Evolutionary conservation across 2,888 invertebrate genomes (phyloP), one percentile per base, ranked within the genome.

Genomic region (Trichogramma dendrolimi): DNA sequence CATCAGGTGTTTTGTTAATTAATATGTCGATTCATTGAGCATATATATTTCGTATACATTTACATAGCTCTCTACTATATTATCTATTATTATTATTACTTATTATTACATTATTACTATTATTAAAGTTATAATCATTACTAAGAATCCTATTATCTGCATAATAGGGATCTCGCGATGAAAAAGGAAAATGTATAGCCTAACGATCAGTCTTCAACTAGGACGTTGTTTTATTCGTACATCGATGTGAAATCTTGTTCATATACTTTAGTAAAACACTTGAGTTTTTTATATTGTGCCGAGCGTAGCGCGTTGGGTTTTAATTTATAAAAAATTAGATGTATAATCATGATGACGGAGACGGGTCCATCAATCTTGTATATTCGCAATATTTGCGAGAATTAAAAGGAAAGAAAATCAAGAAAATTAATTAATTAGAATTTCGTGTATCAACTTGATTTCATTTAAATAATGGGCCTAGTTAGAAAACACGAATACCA

Each of bases 321-420:
- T 65, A 46, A 63, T 59, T 63, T 61, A 52, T 53, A 56, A 56
- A 62, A 40, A 27, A 39, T 51, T 55, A n/a, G 11, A 6, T 54
- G 57, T 60, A 61, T 58, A 62, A 62, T 60, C 59, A 66, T 66
- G 60, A 62, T 44, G 48, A 55, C 55, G 62, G 64, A 66, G 46
- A 64, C 60, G 66, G 66, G 66, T 64, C 66, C 66, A 66, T 58
- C 59, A 53, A 64, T 62, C 64, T 62, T 50, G 39, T 62, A 66
- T 57, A 10, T 64, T 62, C 63, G 66, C 63, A 64, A 63, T 64
- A 66, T 64, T 64, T 66, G 64, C 60, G 62, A 58, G 56, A 52
- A n/a, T 46, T n/a, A 46, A 46, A 46, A 46, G 8, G n/a, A 46
- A 46, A 10, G 51, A 58, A 64, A 58, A 48, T 63, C 57, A 55